Percentiles rank a stretch among this genome's conserved stretches.
These are phyloP conservation scores for Vimba vimba DNA, from an alignment of 2,113 vertebrate genomes.

Conservation along the genomic window DNA sequence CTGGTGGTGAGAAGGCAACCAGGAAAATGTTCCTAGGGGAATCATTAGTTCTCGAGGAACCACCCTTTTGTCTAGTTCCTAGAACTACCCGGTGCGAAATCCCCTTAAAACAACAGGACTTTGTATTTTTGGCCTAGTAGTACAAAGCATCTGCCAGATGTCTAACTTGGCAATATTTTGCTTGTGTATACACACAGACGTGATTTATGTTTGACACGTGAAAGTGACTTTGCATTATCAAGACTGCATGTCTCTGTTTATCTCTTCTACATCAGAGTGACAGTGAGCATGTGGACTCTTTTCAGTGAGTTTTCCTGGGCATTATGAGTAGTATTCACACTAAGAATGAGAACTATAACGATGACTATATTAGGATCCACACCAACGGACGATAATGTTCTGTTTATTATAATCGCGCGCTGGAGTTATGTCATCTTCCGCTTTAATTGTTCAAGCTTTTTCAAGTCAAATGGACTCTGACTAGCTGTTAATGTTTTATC, in stretches of 20 bases:
- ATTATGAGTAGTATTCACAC: background rate
- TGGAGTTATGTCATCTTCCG: too few species aligned
- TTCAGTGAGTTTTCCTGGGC: background rate
- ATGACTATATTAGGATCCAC: background rate
- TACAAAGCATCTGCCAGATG: background rate
- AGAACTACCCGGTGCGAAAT: too few species aligned
- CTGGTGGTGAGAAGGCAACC: too few species aligned
- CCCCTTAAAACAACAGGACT: slow-evolving; percentile 28
- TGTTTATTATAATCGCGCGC: background rate
- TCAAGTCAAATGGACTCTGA: background rate
- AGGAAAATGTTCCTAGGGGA: too few species aligned
- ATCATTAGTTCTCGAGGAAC: too few species aligned
- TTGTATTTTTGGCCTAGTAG: slow-evolving; percentile 26
- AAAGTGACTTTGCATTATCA: background rate
- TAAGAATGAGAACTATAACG: background rate
- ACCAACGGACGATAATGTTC: background rate
- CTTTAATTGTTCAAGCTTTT: background rate
- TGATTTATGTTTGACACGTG: background rate
- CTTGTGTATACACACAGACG: background rate
- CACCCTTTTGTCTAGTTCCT: too few species aligned
- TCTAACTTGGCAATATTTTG: background rate
- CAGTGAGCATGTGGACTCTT: background rate
- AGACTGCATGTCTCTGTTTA: background rate
- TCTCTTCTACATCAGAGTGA: background rate
- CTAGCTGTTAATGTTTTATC: background rate